phyloP scores from a whole-genome alignment of 2,113 vertebrate species.

The Tenrec ecaudatus region DNA sequence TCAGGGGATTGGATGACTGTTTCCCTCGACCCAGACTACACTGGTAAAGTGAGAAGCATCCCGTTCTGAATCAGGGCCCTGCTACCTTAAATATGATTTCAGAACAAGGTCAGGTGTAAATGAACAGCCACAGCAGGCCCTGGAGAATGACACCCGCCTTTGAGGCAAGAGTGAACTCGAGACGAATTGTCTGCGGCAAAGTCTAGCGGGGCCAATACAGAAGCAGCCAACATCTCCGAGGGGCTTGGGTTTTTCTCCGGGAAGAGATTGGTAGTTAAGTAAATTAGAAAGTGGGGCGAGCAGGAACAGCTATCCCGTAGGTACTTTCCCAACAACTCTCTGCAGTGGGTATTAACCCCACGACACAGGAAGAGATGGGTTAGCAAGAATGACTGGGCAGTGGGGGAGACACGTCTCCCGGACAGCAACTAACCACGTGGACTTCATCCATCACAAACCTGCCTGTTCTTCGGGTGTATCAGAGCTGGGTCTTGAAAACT shows the following conservation, averaged over 20 bases:
- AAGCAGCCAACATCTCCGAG: slow-evolving; percentile 54
- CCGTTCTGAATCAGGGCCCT: slow-evolving; percentile 52
- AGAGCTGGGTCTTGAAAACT: slow-evolving; percentile 28
- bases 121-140: slow-evolving; percentile 52
- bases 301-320: background rate
- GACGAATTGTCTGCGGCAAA: slow-evolving; percentile 48
- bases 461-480: background rate
- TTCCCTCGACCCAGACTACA: slow-evolving; percentile 45
- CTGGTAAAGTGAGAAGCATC: slow-evolving; percentile 26
- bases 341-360: background rate
- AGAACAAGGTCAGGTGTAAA: slow-evolving; percentile 72
- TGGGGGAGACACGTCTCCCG: background rate
- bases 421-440: background rate
- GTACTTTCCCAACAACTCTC: background rate
- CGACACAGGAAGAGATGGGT: background rate
- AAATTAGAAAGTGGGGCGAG: background rate
- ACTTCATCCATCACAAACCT: background rate
- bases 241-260: slow-evolving; percentile 63
- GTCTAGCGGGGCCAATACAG: slow-evolving; percentile 57
- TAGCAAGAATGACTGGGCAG: background rate
- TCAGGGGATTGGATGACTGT: background rate
- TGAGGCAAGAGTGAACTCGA: slow-evolving; percentile 40
- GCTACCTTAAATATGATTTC: slow-evolving; percentile 60
- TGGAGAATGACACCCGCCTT: slow-evolving; percentile 28
- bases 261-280: slow-evolving; percentile 50